These are phyloP conservation scores for Iphiclides podalirius DNA, from an alignment of 2,888 invertebrate genomes.

Conservation along the genomic window DNA sequence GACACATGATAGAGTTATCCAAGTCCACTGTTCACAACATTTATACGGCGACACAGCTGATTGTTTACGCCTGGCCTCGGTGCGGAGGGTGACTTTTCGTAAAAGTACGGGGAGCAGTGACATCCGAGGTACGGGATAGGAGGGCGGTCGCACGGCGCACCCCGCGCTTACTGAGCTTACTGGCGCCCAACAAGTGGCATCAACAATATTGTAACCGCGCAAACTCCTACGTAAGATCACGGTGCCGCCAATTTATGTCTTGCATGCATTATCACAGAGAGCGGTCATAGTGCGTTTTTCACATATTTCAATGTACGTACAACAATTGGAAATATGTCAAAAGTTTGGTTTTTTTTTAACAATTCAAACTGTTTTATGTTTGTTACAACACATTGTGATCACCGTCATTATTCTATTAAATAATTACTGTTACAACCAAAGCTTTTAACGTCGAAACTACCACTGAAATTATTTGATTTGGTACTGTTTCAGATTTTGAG, in stretches of 20 bases:
- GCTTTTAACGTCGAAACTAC: too few relatives aligned
- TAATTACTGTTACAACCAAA: too few relatives aligned
- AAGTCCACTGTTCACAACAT: conserved; percentile 5
- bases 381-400: too few relatives aligned
- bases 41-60: conserved; percentile 13
- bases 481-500: too few relatives aligned
- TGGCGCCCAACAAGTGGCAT: conserved; percentile 80
- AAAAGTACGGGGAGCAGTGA: conserved; percentile 36
- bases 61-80: conserved; percentile 4
- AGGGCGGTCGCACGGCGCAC: conserved; percentile 60
- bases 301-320: too few relatives aligned
- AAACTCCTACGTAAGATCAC: conserved; percentile 58
- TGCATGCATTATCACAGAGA: conserved; percentile 25
- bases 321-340: too few relatives aligned
- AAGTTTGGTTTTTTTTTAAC: too few relatives aligned
- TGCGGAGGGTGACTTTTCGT: conserved; percentile 49
- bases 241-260: conserved; percentile 36
- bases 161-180: conserved; percentile 68
- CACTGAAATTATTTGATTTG: too few relatives aligned
- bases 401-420: too few relatives aligned
- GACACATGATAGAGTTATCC: conserved; percentile 12
- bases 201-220: conserved; percentile 69
- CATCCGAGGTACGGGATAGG: conserved; percentile 36
- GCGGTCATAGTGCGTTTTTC: too few relatives aligned
- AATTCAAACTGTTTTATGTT: too few relatives aligned